phyloP scores from a whole-genome alignment of 1,140 invertebrate genomes.

The Tetragnatha versicolor region DNA sequence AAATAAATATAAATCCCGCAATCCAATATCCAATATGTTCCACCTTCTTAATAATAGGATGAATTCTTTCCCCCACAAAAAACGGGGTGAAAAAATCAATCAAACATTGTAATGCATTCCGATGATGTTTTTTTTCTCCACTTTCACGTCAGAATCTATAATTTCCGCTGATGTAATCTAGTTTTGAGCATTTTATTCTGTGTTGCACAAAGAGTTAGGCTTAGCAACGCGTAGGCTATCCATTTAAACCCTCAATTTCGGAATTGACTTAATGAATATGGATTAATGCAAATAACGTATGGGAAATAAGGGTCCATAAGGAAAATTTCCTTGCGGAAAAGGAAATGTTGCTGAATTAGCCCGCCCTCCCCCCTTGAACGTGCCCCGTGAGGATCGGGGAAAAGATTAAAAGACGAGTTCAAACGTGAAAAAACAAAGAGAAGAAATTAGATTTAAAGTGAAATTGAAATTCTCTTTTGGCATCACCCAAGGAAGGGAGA shows the following conservation, averaged over 20 bases:
- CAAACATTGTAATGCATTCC: not conserved
- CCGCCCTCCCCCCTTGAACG: not conserved
- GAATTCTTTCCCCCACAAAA: not conserved
- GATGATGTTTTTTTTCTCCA: not conserved
- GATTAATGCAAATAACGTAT: slow-evolving; percentile 46
- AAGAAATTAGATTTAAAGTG: slow-evolving; percentile 47
- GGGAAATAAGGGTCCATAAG: slow-evolving; percentile 28
- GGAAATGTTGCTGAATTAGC: not conserved
- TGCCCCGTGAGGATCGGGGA: not conserved
- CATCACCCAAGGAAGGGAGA: not conserved
- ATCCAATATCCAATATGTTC: too few species aligned
- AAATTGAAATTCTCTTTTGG: slow-evolving; percentile 29
- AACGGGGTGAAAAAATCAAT: not conserved
- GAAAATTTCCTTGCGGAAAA: not conserved
- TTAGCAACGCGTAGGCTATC: not conserved
- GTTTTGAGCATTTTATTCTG: slow-evolving; percentile 38
- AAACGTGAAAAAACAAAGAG: not conserved
- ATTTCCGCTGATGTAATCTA: slow-evolving; percentile 34
- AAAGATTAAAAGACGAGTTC: not conserved
- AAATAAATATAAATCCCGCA: too few species aligned
- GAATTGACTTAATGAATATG: slow-evolving; percentile 39
- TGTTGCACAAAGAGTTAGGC: too few species aligned
- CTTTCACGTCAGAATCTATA: not conserved
- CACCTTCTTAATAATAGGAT: too few species aligned
- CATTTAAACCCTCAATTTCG: slow-evolving; percentile 8